Base-by-base conservation (phyloP, 2,797 vertebrate species). In the Oreortyx pictus region DNA sequence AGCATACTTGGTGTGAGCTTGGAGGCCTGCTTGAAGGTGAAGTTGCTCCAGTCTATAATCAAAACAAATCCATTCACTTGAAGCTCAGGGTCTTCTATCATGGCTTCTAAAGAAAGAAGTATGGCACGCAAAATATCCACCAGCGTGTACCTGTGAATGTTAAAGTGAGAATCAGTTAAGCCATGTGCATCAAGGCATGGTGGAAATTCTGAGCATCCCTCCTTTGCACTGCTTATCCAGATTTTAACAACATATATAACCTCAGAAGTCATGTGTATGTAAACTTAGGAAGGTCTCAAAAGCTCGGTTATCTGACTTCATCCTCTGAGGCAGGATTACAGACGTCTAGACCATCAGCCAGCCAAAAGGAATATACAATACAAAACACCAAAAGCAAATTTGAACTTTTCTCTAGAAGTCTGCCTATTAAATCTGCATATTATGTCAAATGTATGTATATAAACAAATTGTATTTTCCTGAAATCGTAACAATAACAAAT, bases 41-140 rank as follows among this genome's bases (percentile, higher is more conserved):
- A 99, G 98, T 99, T 99, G 96, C 99, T 99, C 99, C 99, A 99
- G 98, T 99, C 99, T 97, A 99, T 99, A 97, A 99, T 99, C 97
- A 99, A 98, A 97, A 99, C 98, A 98, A 99, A 99, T 95, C 99
- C 99, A 94, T 99, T 99, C 91, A 99, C 99, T 96, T 99, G 99
- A 93, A 99, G 98, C 97, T 99, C 99, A 0, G 99, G 98, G 71
- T 99, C 99, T 97, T 99, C 99, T 54, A 99, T 99, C 99, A 99
- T 99, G 71, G 99, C 98, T 95, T 99, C 99, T 97, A 99, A 92
- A 22, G 99, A 99, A 94, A 99, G 98, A 91, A 99, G 97, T 96
- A 99, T 99, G 60, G 99, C 98, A 7, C 99, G 98, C 97, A 99
- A 98, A 96, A 99, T 99, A 98, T 99, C 99, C 98, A 99, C 99